These are phyloP conservation scores for Zaprionus lachaisei DNA, from an alignment of 1,140 invertebrate species.

Conservation along the genomic window DNA sequence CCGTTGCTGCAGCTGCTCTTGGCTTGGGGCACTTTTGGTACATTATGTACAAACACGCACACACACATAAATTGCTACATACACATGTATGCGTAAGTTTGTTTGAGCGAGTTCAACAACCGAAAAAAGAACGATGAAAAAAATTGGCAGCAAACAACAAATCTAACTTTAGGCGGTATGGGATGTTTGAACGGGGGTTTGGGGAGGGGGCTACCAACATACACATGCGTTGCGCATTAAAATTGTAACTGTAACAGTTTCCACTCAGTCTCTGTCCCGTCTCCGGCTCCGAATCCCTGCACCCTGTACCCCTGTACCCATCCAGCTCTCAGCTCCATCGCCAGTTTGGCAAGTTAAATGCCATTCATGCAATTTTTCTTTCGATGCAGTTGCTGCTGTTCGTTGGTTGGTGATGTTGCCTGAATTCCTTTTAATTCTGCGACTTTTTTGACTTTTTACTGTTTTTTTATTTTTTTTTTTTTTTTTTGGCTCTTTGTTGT, in stretches of 20 bases:
- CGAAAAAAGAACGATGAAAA: conserved; percentile 74
- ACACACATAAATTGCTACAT: neutral
- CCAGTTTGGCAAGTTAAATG: conserved; percentile 69
- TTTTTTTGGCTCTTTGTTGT: conserved; percentile 2
- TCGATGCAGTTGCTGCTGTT: conserved; percentile 37
- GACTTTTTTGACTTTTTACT: conserved; percentile 12
- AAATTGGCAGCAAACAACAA: conserved; percentile 82
- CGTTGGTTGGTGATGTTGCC: conserved; percentile 44
- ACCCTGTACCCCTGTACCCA: too few species aligned
- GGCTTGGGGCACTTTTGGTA: conserved; percentile 70
- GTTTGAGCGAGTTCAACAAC: conserved; percentile 68
- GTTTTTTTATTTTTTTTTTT: neutral
- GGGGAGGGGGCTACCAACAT: conserved; percentile 13
- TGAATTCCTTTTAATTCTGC: conserved; percentile 59
- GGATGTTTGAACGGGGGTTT: neutral
- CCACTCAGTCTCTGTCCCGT: conserved; percentile 14
- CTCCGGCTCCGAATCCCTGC: conserved; percentile 13
- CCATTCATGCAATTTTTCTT: conserved; percentile 67
- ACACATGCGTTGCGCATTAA: conserved; percentile 80
- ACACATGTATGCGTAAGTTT: conserved; percentile 2
- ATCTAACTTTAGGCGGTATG: conserved; percentile 68
- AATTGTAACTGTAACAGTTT: conserved; percentile 76
- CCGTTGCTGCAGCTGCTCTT: conserved; percentile 44
- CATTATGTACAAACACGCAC: conserved; percentile 6
- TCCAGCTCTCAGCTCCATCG: neutral